These are phyloP conservation scores for Coturnix japonica DNA, from an alignment of 2,113 vertebrate species.

Conservation along the genomic window DNA sequence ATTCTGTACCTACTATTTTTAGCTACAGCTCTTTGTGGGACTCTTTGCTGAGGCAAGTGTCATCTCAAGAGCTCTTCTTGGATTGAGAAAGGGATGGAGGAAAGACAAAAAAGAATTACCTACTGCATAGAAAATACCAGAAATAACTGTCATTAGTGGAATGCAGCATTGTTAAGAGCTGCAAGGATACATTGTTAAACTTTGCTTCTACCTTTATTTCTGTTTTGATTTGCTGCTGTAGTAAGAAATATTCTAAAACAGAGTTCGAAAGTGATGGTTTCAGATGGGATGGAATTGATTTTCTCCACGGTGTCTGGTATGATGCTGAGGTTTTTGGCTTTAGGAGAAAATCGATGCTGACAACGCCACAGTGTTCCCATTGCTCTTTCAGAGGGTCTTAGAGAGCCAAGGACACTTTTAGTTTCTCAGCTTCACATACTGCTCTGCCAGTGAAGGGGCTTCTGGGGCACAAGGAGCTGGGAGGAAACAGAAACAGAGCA, in stretches of 20 bases:
- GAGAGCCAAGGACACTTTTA: no score
- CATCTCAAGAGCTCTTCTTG: background rate
- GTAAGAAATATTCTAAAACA: background rate
- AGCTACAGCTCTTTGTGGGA: background rate
- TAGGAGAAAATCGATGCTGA: no score
- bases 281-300: no score
- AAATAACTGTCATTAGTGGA: background rate
- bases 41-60: background rate
- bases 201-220: background rate
- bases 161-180: background rate
- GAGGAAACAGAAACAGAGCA: no score
- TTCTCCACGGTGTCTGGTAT: no score
- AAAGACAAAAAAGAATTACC: background rate
- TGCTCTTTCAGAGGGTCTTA: no score
- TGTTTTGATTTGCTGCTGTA: background rate
- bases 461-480: no score
- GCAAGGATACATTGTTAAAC: background rate
- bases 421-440: no score
- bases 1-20: background rate
- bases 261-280: background rate
- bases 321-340: no score
- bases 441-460: no score
- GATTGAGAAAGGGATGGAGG: no score
- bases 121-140: background rate
- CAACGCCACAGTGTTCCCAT: no score